Base-by-base conservation (phyloP, 2,797 vertebrate species). In the Syndactyla subalaris region DNA sequence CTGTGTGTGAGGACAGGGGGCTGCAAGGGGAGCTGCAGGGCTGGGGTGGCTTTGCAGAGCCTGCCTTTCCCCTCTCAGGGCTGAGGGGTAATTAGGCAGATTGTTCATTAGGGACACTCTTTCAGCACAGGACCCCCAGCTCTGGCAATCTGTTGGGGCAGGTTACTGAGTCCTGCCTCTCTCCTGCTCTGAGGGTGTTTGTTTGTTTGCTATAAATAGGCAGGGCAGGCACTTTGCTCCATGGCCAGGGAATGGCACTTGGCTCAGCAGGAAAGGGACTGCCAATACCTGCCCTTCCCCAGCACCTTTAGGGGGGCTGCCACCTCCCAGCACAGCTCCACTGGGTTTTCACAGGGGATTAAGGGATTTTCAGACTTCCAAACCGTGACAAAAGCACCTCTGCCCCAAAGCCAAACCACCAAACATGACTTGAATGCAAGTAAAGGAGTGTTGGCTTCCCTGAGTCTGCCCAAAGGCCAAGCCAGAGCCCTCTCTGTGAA, bases 371-470 rank as follows among this genome's bases (percentile, higher is more conserved):
- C 24, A 62, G 70, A 12, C 81, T 73, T 62, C 59, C 51, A 43
- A 86, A 54, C 77, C 0, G 0, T 62, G 62, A 75, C 88, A 95
- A 94, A 95, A 76, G 15, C 59, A 49, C 16, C 65, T 84, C 76
- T 88, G 90, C 89, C 73, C 88, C 43, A 48, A 61, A 94, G 88
- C 95, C 93, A 93, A 87, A 34, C 14, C 22, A 7, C 67, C 89
- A 91, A 91, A 87, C 87, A 63, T 11, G 77, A 89, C 63, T 30
- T 24, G 81, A 91, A 87, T 84, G 62, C 46, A 52, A 88, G 49
- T 0, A 9, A 75, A 66, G 58, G 34, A 74, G 34, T 0, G 29
- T 24, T 92, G 93, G 52, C 68, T 74, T 48, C 65, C 65, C 76
- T 2, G 6, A 48, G 52, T 3, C 59, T 85, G 78, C 85, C 85